A percentile compares a stretch with the other conserved stretches of the same genome.
Conservation (phyloP, 2,113 vertebrate species). For the Siniperca chuatsi region DNA sequence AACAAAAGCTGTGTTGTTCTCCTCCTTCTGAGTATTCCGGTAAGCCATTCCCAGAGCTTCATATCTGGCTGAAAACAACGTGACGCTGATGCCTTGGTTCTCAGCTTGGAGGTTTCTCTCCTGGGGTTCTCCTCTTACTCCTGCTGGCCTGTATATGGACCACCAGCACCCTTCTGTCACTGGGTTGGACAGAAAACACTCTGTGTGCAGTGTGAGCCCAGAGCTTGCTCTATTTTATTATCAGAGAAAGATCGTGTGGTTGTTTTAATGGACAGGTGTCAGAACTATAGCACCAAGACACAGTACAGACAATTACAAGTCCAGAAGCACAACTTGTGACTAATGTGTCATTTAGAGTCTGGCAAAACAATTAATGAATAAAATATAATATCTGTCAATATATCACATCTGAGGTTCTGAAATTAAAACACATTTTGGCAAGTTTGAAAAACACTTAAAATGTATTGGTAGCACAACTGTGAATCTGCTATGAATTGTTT, state of each 20-base stretch:
- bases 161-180: constrained; percentile 18
- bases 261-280: constrained; percentile 26
- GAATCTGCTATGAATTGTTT: constrained; percentile 40
- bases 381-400: not conserved
- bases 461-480: constrained; percentile 21
- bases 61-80: constrained; percentile 47
- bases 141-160: constrained; percentile 23
- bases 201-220: not conserved
- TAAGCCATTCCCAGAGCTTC: constrained; percentile 58
- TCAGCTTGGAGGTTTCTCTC: constrained; percentile 22
- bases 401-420: constrained; percentile 27
- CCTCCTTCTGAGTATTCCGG: constrained; percentile 60
- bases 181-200: constrained; percentile 16
- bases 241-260: not conserved
- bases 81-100: constrained; percentile 50
- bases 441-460: constrained; percentile 27
- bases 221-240: constrained; percentile 1
- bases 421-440: constrained; percentile 25
- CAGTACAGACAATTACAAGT: not conserved
- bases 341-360: constrained; percentile 2
- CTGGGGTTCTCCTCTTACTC: constrained; percentile 37
- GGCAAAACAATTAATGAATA: not conserved
- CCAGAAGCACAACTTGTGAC: constrained; percentile 5
- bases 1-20: constrained; percentile 79
- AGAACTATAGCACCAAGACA: not conserved